Percentiles rank a stretch among this genome's conserved stretches.
phyloP scores from a whole-genome alignment of 2,888 invertebrate genomes.

The Lagria hirta region DNA sequence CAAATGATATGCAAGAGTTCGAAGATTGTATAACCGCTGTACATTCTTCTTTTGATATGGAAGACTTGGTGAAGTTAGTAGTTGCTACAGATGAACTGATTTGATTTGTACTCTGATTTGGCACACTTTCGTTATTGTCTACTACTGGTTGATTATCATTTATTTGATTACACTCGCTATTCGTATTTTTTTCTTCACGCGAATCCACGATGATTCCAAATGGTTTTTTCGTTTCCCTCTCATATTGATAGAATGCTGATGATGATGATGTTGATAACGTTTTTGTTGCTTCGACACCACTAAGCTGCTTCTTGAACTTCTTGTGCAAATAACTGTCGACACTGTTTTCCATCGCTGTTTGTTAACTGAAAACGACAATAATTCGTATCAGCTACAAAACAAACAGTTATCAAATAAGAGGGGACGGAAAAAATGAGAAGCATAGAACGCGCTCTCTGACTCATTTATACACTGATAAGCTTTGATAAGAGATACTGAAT shows the following conservation, averaged over 20 bases:
- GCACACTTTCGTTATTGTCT: constrained; percentile 45
- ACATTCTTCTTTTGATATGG: constrained; percentile 50
- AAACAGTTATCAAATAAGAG: constrained; percentile 7
- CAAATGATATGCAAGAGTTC: constrained; percentile 51
- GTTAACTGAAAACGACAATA: constrained; percentile 35
- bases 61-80: constrained; percentile 47
- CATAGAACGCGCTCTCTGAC: constrained; percentile 11
- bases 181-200: constrained; percentile 42
- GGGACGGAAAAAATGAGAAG: neutral
- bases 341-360: constrained; percentile 49
- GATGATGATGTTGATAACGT: constrained; percentile 23
- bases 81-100: constrained; percentile 17
- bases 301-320: constrained; percentile 83
- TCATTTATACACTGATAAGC: constrained; percentile 22
- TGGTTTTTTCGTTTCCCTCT: no score
- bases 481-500: constrained; percentile 22
- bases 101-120: constrained; percentile 52
- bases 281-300: constrained; percentile 58
- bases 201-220: constrained; percentile 41
- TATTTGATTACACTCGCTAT: constrained; percentile 28
- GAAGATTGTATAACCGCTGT: constrained; percentile 42
- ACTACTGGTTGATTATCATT: constrained; percentile 37
- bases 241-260: constrained; percentile 27
- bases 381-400: constrained; percentile 1
- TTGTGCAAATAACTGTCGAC: constrained; percentile 80